A percentile compares a stretch with the other conserved stretches of the same genome.
Conservation (phyloP, 2,797 vertebrate genomes). For the Meriones psammophilus region DNA sequence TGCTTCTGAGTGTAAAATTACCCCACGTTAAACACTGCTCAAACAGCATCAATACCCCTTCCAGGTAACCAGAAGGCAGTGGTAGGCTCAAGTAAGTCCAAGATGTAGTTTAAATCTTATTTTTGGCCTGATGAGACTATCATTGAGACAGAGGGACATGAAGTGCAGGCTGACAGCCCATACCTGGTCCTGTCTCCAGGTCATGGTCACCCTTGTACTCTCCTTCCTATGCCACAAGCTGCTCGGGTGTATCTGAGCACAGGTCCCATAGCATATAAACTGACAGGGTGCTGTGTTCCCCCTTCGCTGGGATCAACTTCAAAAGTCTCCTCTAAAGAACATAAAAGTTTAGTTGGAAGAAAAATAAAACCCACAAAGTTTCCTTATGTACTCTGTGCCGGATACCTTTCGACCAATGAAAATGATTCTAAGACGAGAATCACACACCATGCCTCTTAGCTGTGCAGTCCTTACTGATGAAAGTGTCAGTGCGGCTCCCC, state of each 20-base stretch:
- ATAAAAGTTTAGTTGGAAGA: background rate
- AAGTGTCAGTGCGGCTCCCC: background rate
- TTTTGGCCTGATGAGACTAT: background rate
- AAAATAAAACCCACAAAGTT: background rate
- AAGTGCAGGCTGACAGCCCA: accelerated
- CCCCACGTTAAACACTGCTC: background rate
- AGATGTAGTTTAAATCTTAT: background rate
- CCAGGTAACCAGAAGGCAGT: background rate
- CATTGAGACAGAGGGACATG: background rate
- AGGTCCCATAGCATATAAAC: background rate
- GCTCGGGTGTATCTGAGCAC: background rate
- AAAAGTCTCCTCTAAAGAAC: background rate
- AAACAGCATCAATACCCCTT: background rate
- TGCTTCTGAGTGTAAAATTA: background rate
- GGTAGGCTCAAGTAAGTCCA: background rate
- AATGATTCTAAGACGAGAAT: constrained; percentile 27
- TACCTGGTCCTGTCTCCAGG: background rate
- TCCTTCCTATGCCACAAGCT: background rate
- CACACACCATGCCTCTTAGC: background rate
- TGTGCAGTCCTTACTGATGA: background rate
- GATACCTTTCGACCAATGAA: constrained; percentile 42
- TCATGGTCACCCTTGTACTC: background rate
- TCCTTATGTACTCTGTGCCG: background rate
- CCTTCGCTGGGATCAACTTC: constrained; percentile 23
- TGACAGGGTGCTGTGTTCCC: background rate